Conservation (phyloP, 1,140 invertebrate genomes). For the Copidosoma floridanum region DNA sequence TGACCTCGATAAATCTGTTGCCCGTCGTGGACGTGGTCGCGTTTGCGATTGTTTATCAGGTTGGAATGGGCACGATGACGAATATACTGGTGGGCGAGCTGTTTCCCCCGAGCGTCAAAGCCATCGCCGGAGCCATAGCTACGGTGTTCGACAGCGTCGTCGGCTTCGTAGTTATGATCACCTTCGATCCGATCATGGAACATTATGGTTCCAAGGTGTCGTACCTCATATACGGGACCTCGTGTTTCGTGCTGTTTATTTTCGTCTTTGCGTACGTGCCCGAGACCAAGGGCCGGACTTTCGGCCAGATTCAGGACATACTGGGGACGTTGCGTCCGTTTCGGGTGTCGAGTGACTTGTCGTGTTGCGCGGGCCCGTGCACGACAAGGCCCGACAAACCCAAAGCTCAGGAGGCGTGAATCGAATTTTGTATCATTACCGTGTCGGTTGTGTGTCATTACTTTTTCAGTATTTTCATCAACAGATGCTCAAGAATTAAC, state of each 20-base stretch:
- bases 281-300: slow-evolving; percentile 56
- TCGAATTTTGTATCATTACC: too few species aligned
- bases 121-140: slow-evolving; percentile 64
- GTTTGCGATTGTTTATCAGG: slow-evolving; percentile 70
- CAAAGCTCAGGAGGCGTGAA: too few species aligned
- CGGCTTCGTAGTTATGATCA: slow-evolving; percentile 74
- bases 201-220: too few species aligned
- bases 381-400: too few species aligned
- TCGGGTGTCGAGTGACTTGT: not conserved
- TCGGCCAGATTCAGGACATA: slow-evolving; percentile 49
- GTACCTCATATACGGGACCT: slow-evolving; percentile 75
- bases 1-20: slow-evolving; percentile 42
- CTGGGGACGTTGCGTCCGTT: slow-evolving; percentile 25
- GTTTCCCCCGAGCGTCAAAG: slow-evolving; percentile 72
- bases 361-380: too few species aligned
- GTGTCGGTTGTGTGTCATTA: too few species aligned
- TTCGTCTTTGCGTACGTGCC: slow-evolving; percentile 49
- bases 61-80: slow-evolving; percentile 74
- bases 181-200: too few species aligned
- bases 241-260: slow-evolving; percentile 52
- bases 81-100: slow-evolving; percentile 75
- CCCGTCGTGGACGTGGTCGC: slow-evolving; percentile 67
- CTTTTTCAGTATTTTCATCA: too few species aligned
- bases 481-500: too few species aligned
- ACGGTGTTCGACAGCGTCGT: slow-evolving; percentile 69